Evolutionary conservation across 2,113 vertebrate species (phyloP).

Genomic region (Collichthys lucidus): DNA sequence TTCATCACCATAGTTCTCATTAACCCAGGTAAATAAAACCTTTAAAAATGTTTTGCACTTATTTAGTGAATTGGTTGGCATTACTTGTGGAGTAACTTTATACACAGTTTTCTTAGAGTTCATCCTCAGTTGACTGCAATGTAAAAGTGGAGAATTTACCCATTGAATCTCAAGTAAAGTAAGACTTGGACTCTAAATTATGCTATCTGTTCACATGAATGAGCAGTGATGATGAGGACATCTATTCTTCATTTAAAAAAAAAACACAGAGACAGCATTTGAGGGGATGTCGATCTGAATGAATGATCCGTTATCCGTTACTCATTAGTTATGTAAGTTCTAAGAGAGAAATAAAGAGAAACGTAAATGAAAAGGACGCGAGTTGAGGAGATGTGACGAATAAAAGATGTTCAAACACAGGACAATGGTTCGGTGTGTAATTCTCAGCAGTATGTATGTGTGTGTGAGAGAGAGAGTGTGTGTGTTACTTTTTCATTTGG

Average conservation of each 20-base stretch:
- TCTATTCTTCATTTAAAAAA: background rate
- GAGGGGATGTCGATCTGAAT: background rate
- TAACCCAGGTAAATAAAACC: background rate
- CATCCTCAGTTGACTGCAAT: background rate
- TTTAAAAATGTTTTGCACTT: too few species aligned
- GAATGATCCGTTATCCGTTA: background rate
- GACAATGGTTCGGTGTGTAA: background rate
- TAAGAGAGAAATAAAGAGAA: background rate
- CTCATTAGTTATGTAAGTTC: background rate
- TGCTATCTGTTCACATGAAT: background rate
- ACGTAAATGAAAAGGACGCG: background rate
- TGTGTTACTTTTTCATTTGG: background rate
- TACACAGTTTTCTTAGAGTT: background rate
- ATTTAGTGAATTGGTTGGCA: too few species aligned
- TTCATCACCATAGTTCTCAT: too few species aligned
- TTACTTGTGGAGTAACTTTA: too few species aligned
- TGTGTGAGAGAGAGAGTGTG: background rate
- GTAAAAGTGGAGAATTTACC: background rate
- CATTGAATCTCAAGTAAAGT: background rate
- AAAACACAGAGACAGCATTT: background rate
- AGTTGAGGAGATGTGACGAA: background rate
- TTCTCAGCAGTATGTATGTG: background rate
- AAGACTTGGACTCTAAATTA: background rate
- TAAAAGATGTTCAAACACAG: background rate
- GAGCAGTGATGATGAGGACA: background rate